A percentile compares a stretch with the other conserved stretches of the same genome.
Conservation (phyloP, 2,888 invertebrate species). For the Patella ulyssiponensis region DNA sequence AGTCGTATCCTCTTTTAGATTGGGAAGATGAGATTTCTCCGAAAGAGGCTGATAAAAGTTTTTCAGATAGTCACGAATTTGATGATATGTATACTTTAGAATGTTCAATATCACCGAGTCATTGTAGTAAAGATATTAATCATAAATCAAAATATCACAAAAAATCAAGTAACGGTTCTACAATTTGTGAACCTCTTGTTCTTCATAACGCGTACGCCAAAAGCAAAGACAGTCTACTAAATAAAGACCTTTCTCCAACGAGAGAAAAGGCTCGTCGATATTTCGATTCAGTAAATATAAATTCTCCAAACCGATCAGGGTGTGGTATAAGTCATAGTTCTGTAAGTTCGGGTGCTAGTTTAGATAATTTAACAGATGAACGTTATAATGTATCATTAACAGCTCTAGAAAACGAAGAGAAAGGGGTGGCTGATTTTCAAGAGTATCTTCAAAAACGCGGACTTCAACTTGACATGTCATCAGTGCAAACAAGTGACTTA, state of each 20-base stretch:
- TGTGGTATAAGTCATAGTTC: conserved; percentile 1
- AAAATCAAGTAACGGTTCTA: not conserved
- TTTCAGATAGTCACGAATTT: not conserved
- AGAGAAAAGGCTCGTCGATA: conserved; percentile 4
- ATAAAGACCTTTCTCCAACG: not conserved
- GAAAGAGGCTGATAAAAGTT: not conserved
- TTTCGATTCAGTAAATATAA: not conserved
- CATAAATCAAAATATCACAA: not conserved
- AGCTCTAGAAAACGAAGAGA: conserved; percentile 50
- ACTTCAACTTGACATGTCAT: conserved; percentile 61
- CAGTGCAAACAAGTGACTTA: conserved; percentile 66
- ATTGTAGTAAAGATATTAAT: not conserved
- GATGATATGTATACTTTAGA: not conserved
- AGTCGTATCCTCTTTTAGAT: not conserved
- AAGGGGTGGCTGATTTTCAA: conserved; percentile 61
- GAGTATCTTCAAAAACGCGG: conserved; percentile 62
- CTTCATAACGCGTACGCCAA: not conserved
- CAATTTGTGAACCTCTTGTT: not conserved
- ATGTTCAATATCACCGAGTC: not conserved
- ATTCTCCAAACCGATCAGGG: not conserved
- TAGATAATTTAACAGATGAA: conserved; percentile 37
- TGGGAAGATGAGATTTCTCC: not conserved
- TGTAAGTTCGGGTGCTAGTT: conserved; percentile 21
- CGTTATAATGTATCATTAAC: conserved; percentile 18
- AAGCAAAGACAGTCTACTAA: not conserved